These are phyloP conservation scores for Trichonephila clavata DNA, from an alignment of 1,140 invertebrate genomes.

Conservation along the genomic window DNA sequence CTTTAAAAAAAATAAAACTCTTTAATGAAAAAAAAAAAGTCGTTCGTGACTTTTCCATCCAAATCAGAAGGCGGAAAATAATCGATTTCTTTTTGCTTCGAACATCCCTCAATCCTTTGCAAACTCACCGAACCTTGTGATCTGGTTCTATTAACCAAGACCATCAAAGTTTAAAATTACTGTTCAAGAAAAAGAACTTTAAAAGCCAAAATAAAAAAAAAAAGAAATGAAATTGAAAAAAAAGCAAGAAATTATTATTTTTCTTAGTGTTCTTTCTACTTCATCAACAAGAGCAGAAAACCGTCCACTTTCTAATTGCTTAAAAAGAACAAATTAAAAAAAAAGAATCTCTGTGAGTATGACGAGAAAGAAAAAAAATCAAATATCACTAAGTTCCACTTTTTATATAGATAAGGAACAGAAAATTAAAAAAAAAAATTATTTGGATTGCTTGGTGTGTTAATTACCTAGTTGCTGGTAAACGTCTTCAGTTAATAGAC, in stretches of 20 bases:
- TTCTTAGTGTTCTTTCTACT: neutral
- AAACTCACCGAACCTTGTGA: neutral
- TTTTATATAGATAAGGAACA: neutral
- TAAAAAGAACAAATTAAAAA: neutral
- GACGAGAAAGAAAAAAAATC: neutral
- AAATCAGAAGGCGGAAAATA: neutral
- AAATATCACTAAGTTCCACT: neutral
- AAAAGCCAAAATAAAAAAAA: neutral
- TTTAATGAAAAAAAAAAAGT: neutral
- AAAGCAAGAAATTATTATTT: neutral
- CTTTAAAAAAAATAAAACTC: neutral
- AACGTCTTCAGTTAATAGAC: no score
- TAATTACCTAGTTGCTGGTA: neutral
- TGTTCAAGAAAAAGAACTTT: neutral
- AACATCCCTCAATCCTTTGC: neutral
- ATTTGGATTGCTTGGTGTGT: neutral
- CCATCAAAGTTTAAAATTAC: constrained; percentile 3
- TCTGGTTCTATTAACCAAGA: neutral
- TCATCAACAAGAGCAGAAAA: neutral
- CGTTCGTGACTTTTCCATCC: constrained; percentile 5
- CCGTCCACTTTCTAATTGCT: neutral
- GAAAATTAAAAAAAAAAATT: neutral
- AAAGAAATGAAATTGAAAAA: neutral
- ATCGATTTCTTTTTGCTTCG: neutral
- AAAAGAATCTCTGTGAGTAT: neutral